A percentile compares a stretch with the other conserved stretches of the same genome.
Conservation (phyloP, 2,797 vertebrate species). For the Chloroceryle inda region DNA sequence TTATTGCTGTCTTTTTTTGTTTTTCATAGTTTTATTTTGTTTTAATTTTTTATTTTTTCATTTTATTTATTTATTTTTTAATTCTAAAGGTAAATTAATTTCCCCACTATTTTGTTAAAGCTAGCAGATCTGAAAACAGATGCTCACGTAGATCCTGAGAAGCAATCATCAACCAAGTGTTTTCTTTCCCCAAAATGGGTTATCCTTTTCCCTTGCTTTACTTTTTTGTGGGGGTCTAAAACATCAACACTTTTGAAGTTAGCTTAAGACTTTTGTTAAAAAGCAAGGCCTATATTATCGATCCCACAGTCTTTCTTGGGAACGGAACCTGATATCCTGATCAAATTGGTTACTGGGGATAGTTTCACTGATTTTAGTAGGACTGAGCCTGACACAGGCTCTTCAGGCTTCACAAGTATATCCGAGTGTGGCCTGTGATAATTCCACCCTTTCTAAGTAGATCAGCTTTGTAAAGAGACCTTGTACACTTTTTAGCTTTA, state of each 20-base stretch:
- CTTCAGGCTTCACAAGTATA: not conserved
- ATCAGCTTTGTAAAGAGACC: not conserved
- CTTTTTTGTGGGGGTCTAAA: not conserved
- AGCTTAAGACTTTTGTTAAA: not conserved
- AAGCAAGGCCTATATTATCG: not conserved
- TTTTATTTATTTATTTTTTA: not conserved
- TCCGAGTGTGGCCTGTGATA: not conserved
- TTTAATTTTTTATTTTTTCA: too few species aligned
- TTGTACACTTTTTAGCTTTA: not conserved
- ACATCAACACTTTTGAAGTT: not conserved
- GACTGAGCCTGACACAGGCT: not conserved
- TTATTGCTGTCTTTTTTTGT: too few species aligned
- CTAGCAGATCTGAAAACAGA: not conserved
- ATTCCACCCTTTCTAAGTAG: not conserved
- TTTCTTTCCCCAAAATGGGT: rapidly evolving
- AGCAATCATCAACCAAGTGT: not conserved
- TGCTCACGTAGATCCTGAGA: not conserved
- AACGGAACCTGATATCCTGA: not conserved
- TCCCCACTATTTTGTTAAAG: not conserved
- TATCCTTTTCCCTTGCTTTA: not conserved
- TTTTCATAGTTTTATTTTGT: too few species aligned
- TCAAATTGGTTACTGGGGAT: not conserved
- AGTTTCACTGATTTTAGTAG: not conserved
- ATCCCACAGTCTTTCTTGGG: not conserved
- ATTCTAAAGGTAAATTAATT: not conserved